Percentiles rank a stretch among this genome's conserved stretches.
Conservation (phyloP, 1,140 invertebrate genomes). For the Camponotus vicinus region DNA sequence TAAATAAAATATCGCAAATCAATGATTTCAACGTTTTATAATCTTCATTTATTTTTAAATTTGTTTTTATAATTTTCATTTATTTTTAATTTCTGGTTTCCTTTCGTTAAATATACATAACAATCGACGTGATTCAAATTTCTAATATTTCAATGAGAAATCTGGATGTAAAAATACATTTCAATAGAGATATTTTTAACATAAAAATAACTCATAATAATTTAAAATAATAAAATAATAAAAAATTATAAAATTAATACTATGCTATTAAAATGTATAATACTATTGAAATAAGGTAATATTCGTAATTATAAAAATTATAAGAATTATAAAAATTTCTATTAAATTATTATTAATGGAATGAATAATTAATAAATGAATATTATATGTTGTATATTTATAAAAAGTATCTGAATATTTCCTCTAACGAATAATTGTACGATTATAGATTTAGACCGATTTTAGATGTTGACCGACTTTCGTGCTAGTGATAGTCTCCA, state of each 20-base stretch:
- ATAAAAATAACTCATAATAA: background rate
- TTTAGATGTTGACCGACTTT: background rate
- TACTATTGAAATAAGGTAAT: background rate
- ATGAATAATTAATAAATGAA: background rate
- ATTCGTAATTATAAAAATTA: background rate
- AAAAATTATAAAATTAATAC: too few species aligned
- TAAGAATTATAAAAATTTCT: background rate
- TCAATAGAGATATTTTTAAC: background rate
- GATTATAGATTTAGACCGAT: background rate
- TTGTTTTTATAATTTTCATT: background rate
- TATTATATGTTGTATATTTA: too few species aligned
- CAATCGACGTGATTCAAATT: background rate
- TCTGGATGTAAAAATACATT: background rate
- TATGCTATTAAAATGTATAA: too few species aligned
- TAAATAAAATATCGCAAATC: background rate
- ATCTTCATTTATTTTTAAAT: background rate
- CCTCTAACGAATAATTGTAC: background rate
- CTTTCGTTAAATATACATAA: background rate
- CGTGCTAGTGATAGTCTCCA: background rate
- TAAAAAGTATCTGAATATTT: background rate
- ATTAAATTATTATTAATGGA: background rate
- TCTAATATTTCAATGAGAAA: background rate
- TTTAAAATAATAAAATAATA: conserved; percentile 1
- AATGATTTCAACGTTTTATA: background rate
- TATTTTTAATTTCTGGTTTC: background rate